These are phyloP conservation scores for Aplodontia rufa DNA, from an alignment of 2,113 vertebrate genomes.

Conservation along the genomic window DNA sequence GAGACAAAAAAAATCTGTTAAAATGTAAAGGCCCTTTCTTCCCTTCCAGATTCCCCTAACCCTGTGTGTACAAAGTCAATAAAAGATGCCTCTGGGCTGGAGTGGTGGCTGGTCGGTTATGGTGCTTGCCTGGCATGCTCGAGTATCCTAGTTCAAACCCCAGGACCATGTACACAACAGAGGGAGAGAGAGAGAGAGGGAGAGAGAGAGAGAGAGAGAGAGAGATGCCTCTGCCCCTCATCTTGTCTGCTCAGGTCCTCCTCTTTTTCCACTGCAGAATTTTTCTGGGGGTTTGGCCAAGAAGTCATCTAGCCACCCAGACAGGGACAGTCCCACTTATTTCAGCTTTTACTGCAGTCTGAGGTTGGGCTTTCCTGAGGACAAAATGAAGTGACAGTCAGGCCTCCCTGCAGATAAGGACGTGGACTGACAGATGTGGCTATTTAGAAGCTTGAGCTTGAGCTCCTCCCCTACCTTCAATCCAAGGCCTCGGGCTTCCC, in stretches of 20 bases:
- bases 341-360: not conserved
- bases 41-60: not conserved
- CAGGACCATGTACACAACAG: no score
- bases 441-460: not conserved
- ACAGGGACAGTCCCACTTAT: not conserved
- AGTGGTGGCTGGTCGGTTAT: no score
- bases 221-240: not conserved
- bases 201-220: no score
- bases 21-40: not conserved
- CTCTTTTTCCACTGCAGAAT: accelerated
- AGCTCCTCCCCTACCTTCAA: not conserved
- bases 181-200: no score
- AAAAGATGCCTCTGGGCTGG: not conserved
- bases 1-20: not conserved
- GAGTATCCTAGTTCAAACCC: no score
- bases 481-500: not conserved
- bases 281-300: not conserved
- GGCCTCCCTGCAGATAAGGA: not conserved
- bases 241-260: not conserved
- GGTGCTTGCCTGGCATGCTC: no score
- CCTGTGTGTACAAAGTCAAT: not conserved
- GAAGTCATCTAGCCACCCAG: not conserved
- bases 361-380: not conserved
- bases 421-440: not conserved
- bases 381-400: not conserved